Evolutionary conservation across 2,888 invertebrate genomes (phyloP).

Genomic region (Dilophus febrilis): DNA sequence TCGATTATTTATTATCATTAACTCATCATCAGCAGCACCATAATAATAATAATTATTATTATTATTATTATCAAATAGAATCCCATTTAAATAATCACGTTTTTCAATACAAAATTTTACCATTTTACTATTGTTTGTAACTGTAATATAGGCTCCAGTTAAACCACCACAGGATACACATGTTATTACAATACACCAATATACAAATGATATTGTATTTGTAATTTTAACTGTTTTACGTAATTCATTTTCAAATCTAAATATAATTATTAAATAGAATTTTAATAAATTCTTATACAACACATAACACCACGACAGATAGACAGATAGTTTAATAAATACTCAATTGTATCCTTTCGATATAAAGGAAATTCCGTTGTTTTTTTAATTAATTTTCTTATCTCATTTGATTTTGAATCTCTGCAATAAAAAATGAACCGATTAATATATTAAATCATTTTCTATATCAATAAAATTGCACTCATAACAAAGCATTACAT

Average conservation of each 20-base stretch:
- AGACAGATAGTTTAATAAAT: background rate
- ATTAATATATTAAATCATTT: too few species aligned
- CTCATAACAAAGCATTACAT: too few species aligned
- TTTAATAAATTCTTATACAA: background rate
- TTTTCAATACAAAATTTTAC: constrained; percentile 1
- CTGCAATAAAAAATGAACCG: background rate
- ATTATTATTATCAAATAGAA: background rate
- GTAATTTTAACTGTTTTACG: background rate
- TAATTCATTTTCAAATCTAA: background rate
- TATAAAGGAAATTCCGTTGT: background rate
- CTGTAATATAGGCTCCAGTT: constrained; percentile 1
- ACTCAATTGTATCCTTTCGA: background rate
- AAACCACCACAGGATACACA: background rate
- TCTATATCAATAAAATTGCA: too few species aligned
- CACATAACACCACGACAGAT: background rate
- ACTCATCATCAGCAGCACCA: background rate
- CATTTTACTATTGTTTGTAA: background rate
- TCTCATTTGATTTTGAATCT: background rate
- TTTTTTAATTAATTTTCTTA: background rate
- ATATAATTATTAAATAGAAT: background rate
- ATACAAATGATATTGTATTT: background rate
- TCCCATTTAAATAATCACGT: background rate
- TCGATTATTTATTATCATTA: too few species aligned
- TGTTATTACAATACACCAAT: constrained; percentile 2
- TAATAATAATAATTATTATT: too few species aligned